Conservation (phyloP, 1,140 invertebrate genomes). For the Bradynema listronoti region DNA sequence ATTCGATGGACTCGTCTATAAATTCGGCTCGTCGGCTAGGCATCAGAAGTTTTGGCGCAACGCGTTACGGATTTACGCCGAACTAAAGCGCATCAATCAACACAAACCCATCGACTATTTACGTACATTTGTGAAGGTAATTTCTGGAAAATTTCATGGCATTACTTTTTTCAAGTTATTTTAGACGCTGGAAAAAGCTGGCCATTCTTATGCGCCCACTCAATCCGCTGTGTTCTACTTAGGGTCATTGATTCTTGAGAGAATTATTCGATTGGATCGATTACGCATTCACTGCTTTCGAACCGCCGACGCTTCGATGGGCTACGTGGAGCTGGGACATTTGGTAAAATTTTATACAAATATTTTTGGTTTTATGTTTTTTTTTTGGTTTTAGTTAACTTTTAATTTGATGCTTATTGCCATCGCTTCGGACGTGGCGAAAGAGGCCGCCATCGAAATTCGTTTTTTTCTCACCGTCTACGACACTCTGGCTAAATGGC, state of each 20-base stretch:
- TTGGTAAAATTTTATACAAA: too few species aligned
- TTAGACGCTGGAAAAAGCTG: slow-evolving; percentile 26
- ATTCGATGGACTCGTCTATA: slow-evolving; percentile 24
- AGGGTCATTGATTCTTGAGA: slow-evolving; percentile 13
- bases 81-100: slow-evolving; percentile 20
- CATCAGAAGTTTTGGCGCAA: slow-evolving; percentile 30
- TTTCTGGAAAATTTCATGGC: neutral
- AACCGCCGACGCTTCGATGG: slow-evolving; percentile 21
- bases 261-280: slow-evolving; percentile 17
- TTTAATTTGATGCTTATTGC: slow-evolving; percentile 25
- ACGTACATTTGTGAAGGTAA: slow-evolving; percentile 14
- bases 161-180: slow-evolving; percentile 1
- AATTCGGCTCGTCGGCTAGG: slow-evolving; percentile 33
- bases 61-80: slow-evolving; percentile 16
- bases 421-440: slow-evolving; percentile 22
- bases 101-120: slow-evolving; percentile 8
- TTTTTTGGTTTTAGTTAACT: slow-evolving; percentile 18
- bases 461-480: slow-evolving; percentile 8
- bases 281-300: slow-evolving; percentile 19
- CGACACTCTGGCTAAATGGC: slow-evolving; percentile 10
- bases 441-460: slow-evolving; percentile 13
- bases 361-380: slow-evolving; percentile 1
- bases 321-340: slow-evolving; percentile 27
- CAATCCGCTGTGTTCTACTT: slow-evolving; percentile 15
- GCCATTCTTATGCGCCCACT: slow-evolving; percentile 14